These are phyloP conservation scores for Zosterops lateralis DNA, from an alignment of 2,113 vertebrate genomes.

Conservation along the genomic window DNA sequence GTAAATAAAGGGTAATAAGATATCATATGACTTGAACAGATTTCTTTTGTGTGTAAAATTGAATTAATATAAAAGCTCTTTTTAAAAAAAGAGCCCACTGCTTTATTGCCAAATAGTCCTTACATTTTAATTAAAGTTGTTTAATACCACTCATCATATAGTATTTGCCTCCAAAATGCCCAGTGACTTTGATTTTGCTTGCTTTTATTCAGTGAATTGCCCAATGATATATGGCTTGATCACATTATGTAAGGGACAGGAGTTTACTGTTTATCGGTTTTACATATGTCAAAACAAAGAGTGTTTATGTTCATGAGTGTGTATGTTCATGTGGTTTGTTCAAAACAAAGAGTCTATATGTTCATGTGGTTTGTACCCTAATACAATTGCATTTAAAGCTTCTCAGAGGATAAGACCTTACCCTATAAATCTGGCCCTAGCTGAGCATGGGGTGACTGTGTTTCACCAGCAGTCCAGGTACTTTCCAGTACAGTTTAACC, in stretches of 20 bases:
- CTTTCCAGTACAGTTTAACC: neutral
- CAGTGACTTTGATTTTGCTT: neutral
- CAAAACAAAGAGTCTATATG: neutral
- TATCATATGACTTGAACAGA: neutral
- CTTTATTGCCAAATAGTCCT: neutral
- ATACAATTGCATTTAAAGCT: neutral
- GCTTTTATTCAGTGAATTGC: neutral
- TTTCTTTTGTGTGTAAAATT: neutral
- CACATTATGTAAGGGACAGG: neutral
- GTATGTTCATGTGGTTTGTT: neutral
- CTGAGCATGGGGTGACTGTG: neutral
- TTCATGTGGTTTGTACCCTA: neutral
- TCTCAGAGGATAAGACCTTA: neutral
- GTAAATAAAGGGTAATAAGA: neutral
- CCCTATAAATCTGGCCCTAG: neutral
- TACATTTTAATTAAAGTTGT: neutral
- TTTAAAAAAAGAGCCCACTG: neutral
- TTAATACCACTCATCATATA: neutral
- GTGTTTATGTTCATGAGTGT: neutral
- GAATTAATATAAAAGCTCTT: neutral
- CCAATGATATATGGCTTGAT: neutral
- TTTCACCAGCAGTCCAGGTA: neutral
- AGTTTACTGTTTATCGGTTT: neutral
- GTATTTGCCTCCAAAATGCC: neutral
- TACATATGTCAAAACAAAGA: neutral